A percentile compares a stretch with the other conserved stretches of the same genome.
Conservation (phyloP, 2,888 invertebrate species). For the Chrysina gloriosa region DNA sequence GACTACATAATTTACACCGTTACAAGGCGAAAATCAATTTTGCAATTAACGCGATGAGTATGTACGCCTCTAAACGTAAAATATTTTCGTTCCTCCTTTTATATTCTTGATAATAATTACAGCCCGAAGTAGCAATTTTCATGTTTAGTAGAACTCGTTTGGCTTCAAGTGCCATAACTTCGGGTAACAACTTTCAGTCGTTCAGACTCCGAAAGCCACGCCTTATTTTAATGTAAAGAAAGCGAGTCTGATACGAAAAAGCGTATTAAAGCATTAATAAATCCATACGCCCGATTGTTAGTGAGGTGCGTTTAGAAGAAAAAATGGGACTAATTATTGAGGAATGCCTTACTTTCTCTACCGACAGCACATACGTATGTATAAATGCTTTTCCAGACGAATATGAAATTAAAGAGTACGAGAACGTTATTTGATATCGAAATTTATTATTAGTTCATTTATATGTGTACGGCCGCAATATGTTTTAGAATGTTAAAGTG, state of each 20-base stretch:
- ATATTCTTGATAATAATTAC: no score
- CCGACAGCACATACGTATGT: neutral
- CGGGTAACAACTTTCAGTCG: no score
- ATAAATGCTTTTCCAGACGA: neutral
- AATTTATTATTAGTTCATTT: slow-evolving; percentile 9
- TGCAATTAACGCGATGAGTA: neutral
- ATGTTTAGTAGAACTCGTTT: no score
- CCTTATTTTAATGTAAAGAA: neutral
- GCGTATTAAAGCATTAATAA: no score
- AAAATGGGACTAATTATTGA: neutral
- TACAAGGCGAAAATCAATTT: no score
- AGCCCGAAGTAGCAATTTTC: no score
- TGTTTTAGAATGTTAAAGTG: slow-evolving; percentile 35
- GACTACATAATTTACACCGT: neutral
- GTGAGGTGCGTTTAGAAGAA: no score
- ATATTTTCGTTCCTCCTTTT: no score
- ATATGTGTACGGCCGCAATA: neutral
- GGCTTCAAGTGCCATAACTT: no score
- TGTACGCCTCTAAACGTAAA: no score
- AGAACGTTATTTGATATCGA: slow-evolving; percentile 15
- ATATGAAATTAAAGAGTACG: neutral
- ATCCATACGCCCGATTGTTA: no score
- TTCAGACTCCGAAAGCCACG: neutral
- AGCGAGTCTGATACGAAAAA: no score
- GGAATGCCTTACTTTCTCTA: slow-evolving; percentile 1